phyloP scores from a whole-genome alignment of 2,113 vertebrate species.

The Protobothrops flavoviridis region DNA sequence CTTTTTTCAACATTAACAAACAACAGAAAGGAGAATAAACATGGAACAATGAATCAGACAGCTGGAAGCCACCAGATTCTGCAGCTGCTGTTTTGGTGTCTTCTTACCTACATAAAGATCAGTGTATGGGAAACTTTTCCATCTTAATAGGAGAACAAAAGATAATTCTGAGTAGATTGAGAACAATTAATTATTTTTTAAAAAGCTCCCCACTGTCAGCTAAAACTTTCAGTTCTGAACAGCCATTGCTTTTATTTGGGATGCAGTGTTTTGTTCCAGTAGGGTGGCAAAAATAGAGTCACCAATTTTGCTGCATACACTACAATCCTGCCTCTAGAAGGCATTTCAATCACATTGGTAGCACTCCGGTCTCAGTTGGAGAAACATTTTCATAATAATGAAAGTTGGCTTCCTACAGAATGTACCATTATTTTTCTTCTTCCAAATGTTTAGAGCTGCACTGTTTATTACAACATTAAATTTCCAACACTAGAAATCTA shows the following conservation, averaged over 20 bases:
- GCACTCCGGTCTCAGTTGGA: not conserved
- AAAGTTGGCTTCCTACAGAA: not conserved
- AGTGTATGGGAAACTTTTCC: not conserved
- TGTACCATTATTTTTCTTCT: not conserved
- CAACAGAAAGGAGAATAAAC: not conserved
- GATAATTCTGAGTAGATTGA: not conserved
- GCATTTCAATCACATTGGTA: not conserved
- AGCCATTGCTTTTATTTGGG: not conserved
- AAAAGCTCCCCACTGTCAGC: not conserved
- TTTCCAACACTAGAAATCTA: not conserved
- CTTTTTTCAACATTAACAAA: conserved; percentile 1
- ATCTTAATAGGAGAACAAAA: conserved; percentile 14
- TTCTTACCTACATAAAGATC: not conserved
- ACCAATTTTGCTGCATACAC: not conserved
- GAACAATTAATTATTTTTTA: not conserved
- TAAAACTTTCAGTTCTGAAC: not conserved
- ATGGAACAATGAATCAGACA: not conserved
- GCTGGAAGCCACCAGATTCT: not conserved
- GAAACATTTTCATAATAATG: not conserved
- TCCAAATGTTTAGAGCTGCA: not conserved
- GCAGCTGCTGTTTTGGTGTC: not conserved
- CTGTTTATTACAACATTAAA: conserved; percentile 18
- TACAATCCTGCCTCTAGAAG: not conserved
- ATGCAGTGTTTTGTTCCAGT: conserved; percentile 1
- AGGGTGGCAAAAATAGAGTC: not conserved